Conservation (phyloP, 2,113 vertebrate genomes). For the Melanotaenia duboulayi region DNA sequence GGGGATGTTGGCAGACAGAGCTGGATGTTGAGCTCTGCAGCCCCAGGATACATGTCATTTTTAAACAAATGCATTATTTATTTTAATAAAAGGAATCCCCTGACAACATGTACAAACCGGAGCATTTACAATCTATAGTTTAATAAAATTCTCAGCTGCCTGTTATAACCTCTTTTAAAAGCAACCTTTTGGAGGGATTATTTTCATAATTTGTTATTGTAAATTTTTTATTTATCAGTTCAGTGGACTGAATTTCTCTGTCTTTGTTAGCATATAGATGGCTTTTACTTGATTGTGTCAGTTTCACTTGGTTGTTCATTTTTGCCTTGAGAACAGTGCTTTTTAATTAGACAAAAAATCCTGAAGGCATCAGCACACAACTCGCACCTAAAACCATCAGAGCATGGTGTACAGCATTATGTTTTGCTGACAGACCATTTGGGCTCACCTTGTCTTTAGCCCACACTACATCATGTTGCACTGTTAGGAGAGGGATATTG, state of each 20-base stretch:
- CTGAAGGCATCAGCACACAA: slow-evolving; percentile 20
- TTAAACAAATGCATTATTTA: slow-evolving; percentile 50
- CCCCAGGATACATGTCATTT: slow-evolving; percentile 32
- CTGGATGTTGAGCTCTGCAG: slow-evolving; percentile 30
- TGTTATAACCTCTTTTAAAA: not conserved
- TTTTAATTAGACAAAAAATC: slow-evolving; percentile 30
- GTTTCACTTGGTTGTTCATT: not conserved
- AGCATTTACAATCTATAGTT: slow-evolving; percentile 14
- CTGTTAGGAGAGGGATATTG: not conserved
- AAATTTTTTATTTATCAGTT: too few species aligned
- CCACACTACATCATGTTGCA: not conserved
- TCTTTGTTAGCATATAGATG: not conserved
- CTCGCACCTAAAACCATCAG: slow-evolving; percentile 12
- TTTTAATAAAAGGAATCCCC: slow-evolving; percentile 12
- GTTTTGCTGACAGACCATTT: slow-evolving; percentile 44
- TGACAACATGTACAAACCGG: slow-evolving; percentile 8
- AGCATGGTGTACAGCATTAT: slow-evolving; percentile 33
- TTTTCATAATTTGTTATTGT: too few species aligned
- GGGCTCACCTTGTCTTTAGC: slow-evolving; percentile 5
- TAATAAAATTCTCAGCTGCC: not conserved
- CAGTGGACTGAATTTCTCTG: not conserved
- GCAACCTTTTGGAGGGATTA: not conserved
- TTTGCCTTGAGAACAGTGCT: slow-evolving; percentile 10
- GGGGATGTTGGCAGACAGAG: slow-evolving; percentile 39
- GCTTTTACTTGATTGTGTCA: not conserved